Percentiles rank a stretch among this genome's conserved stretches.
These are phyloP conservation scores for Oreortyx pictus DNA, from an alignment of 2,797 vertebrate genomes.

Conservation along the genomic window DNA sequence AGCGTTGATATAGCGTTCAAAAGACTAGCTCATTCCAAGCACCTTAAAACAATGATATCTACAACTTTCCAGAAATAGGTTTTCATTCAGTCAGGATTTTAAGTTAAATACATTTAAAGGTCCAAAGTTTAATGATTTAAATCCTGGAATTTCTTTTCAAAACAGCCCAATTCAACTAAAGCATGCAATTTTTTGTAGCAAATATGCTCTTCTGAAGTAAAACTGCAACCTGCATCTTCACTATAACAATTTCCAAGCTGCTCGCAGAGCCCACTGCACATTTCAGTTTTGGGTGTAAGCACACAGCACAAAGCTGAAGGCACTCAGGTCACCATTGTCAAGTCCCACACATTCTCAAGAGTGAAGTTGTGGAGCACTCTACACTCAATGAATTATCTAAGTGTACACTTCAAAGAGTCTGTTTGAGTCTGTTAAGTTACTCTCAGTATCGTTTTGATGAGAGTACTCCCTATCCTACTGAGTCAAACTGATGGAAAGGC, in stretches of 20 bases:
- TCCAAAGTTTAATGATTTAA: conserved; percentile 44
- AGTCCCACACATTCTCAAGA: background rate
- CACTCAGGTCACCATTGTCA: rapidly evolving
- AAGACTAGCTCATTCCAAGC: conserved; percentile 18
- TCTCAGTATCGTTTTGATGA: background rate
- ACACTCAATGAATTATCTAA: background rate
- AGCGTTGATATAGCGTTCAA: conserved; percentile 28
- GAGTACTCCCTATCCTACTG: background rate
- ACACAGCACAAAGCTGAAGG: background rate
- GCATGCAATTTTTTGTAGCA: background rate
- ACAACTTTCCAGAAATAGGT: conserved; percentile 23
- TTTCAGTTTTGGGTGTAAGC: background rate
- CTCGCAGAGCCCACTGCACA: background rate
- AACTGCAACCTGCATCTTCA: background rate
- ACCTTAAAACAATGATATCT: conserved; percentile 48
- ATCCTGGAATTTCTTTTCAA: background rate
- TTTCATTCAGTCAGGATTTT: conserved; percentile 30
- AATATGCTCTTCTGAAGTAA: background rate
- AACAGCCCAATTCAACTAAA: conserved; percentile 21
- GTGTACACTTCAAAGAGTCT: background rate
- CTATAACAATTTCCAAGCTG: background rate
- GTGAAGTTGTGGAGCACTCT: background rate
- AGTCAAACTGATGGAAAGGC: background rate
- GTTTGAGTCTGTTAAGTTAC: background rate
- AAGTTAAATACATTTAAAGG: conserved; percentile 49